Evolutionary conservation across 2,113 vertebrate genomes (phyloP).

Genomic region (Cardinalis cardinalis): DNA sequence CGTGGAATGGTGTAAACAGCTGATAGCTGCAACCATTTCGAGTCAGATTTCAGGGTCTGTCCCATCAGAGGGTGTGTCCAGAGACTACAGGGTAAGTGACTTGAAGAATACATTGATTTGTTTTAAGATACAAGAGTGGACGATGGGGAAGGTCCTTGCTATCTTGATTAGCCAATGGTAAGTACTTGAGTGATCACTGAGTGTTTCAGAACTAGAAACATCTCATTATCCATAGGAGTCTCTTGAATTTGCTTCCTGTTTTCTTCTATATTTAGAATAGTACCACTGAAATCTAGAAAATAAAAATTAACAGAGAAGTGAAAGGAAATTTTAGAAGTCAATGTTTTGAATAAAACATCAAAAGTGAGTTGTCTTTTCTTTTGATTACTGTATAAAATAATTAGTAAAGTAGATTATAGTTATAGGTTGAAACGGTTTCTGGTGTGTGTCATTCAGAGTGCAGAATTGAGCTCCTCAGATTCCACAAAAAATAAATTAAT

Average conservation of each 20-base stretch:
- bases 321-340: neutral
- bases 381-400: neutral
- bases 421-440: neutral
- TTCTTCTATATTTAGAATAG: neutral
- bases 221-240: neutral
- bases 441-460: neutral
- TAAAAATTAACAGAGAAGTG: neutral
- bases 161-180: neutral
- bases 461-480: neutral
- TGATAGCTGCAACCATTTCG: slow-evolving; percentile 97
- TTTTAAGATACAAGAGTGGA: neutral
- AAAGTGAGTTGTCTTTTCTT: neutral
- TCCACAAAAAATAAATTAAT: neutral
- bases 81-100: slow-evolving; percentile 86
- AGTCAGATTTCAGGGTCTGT: slow-evolving; percentile 87
- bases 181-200: neutral
- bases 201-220: neutral
- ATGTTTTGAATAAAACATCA: neutral
- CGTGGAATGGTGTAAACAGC: slow-evolving; percentile 98
- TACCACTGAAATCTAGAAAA: neutral
- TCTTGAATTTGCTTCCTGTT: neutral
- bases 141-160: neutral
- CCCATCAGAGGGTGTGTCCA: slow-evolving; percentile 76
- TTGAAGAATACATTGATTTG: neutral
- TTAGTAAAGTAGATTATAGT: neutral